Conservation (phyloP, 1,140 invertebrate genomes). For the Yoshiicerus persimilis region DNA sequence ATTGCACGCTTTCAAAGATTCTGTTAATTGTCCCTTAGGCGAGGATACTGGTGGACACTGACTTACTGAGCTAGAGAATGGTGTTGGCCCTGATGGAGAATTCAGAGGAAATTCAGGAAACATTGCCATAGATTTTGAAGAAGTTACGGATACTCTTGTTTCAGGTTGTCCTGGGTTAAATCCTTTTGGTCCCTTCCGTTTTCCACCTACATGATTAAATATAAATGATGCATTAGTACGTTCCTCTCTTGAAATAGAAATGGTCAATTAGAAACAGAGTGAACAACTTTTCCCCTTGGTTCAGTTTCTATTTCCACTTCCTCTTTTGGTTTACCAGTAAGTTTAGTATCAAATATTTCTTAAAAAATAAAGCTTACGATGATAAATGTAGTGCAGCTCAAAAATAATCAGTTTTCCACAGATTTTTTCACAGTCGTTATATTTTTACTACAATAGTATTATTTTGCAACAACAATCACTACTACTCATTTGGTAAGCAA, state of each 20-base stretch:
- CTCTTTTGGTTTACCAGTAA: constrained; percentile 91
- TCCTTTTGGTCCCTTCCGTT: constrained; percentile 12
- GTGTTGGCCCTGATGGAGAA: constrained; percentile 41
- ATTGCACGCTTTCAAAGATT: constrained; percentile 87
- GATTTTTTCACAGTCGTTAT: constrained; percentile 71
- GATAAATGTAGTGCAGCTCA: too few relatives aligned
- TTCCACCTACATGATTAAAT: not conserved
- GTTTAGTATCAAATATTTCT: constrained; percentile 89
- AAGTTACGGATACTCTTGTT: constrained; percentile 50
- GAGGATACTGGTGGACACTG: constrained; percentile 51
- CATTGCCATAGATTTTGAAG: constrained; percentile 44
- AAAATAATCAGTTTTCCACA: too few relatives aligned
- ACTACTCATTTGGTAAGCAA: too few relatives aligned
- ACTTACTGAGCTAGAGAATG: not conserved
- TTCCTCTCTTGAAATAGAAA: too few relatives aligned
- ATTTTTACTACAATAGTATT: too few relatives aligned
- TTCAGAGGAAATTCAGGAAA: constrained; percentile 8
- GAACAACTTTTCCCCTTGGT: constrained; percentile 64
- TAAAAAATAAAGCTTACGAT: too few relatives aligned
- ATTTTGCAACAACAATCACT: too few relatives aligned
- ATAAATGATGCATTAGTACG: not conserved
- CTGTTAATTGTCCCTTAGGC: constrained; percentile 78
- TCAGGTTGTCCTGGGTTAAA: not conserved
- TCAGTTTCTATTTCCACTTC: constrained; percentile 78
- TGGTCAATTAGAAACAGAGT: too few relatives aligned